Evolutionary conservation across 2,797 vertebrate genomes (phyloP).

Genomic region (Cygnus olor): DNA sequence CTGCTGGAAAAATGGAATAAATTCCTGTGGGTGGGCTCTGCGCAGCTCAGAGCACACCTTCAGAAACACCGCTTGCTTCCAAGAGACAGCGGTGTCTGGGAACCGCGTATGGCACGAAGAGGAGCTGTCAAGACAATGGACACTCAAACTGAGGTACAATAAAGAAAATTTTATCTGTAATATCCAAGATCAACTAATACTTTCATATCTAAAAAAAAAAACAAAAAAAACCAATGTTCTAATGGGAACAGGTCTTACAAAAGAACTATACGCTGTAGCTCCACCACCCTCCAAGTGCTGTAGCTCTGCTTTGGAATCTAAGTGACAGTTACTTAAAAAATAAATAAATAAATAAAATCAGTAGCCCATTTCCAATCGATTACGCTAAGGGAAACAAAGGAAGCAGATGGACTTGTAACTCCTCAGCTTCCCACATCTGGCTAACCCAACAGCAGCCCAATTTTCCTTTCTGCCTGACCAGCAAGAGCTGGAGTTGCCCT

Average conservation of each 20-base stretch:
- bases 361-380: neutral
- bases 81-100: neutral
- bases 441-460: neutral
- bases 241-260: neutral
- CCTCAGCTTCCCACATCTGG: neutral
- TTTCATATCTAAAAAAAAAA: neutral
- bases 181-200: neutral
- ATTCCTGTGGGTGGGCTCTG: neutral
- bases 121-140: neutral
- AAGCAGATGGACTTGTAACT: neutral
- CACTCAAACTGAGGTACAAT: neutral
- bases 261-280: neutral
- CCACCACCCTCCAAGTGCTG: neutral
- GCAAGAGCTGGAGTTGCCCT: neutral
- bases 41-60: neutral
- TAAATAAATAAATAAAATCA: neutral
- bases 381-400: neutral
- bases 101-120: rapidly evolving
- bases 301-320: neutral
- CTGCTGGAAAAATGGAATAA: neutral
- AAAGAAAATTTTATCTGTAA: neutral
- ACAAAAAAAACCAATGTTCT: neutral
- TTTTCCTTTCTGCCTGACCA: neutral
- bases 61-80: neutral
- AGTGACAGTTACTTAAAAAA: neutral